Percentiles rank a stretch among this genome's conserved stretches.
Evolutionary conservation across 2,113 vertebrate genomes (phyloP).

Genomic region (Erythrolamprus reginae): DNA sequence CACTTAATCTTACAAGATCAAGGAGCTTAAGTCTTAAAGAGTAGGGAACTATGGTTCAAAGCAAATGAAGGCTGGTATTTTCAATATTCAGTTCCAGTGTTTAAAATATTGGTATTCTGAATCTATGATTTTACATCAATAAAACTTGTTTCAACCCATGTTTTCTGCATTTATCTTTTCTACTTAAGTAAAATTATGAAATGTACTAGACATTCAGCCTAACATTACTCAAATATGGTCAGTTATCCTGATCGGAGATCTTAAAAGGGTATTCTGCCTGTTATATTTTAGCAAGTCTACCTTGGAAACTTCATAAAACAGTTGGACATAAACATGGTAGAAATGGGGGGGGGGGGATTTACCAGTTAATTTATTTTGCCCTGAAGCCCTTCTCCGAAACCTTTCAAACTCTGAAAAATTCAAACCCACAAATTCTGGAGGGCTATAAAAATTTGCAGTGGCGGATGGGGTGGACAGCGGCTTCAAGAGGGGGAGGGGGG

Average conservation of each 20-base stretch:
- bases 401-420: background rate
- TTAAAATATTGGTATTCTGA: background rate
- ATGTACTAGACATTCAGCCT: too few relatives aligned
- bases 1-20: accelerated
- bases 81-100: background rate
- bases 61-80: background rate
- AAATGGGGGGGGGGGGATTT: background rate
- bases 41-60: accelerated
- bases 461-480: background rate
- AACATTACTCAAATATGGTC: background rate
- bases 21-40: accelerated
- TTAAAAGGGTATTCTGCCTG: background rate
- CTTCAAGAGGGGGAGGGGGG: too few relatives aligned
- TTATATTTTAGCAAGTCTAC: background rate
- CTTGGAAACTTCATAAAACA: background rate
- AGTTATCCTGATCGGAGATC: background rate
- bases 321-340: background rate
- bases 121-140: slow-evolving; percentile 33
- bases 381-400: background rate
- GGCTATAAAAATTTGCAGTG: background rate
- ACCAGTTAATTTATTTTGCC: background rate
- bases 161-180: background rate
- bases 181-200: background rate
- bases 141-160: slow-evolving; percentile 20
- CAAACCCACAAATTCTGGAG: background rate